These are phyloP conservation scores for Philaethria dido DNA, from an alignment of 2,888 invertebrate species.

Conservation along the genomic window DNA sequence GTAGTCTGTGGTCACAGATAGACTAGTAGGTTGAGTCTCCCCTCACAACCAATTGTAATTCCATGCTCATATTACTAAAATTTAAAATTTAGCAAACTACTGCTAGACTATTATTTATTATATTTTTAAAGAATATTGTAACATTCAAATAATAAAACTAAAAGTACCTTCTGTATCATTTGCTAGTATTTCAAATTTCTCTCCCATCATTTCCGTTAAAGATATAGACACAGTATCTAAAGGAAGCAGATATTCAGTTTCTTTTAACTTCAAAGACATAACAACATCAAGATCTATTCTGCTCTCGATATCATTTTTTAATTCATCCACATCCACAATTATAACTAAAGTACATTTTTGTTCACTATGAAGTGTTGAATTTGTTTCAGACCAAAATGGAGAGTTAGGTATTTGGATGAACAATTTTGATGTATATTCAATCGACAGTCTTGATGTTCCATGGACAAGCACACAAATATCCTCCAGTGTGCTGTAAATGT, in stretches of 20 bases:
- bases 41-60: no score
- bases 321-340: constrained; percentile 58
- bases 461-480: constrained; percentile 61
- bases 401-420: constrained; percentile 50
- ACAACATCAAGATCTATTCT: constrained; percentile 60
- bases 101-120: no score
- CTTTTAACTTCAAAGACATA: constrained; percentile 55
- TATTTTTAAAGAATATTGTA: no score
- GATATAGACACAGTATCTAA: constrained; percentile 61
- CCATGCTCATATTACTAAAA: no score
- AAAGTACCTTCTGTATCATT: constrained; percentile 50
- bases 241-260: constrained; percentile 57
- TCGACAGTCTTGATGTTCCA: constrained; percentile 48
- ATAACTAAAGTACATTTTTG: constrained; percentile 52
- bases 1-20: no score
- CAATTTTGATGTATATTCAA: constrained; percentile 64
- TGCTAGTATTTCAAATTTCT: constrained; percentile 61
- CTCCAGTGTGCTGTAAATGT: constrained; percentile 55
- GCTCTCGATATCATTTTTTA: constrained; percentile 53
- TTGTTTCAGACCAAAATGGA: constrained; percentile 59
- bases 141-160: neutral
- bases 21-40: no score
- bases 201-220: constrained; percentile 57
- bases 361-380: constrained; percentile 47
- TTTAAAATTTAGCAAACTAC: no score